Conservation (phyloP, 2,113 vertebrate genomes). For the Okapia johnstoni region DNA sequence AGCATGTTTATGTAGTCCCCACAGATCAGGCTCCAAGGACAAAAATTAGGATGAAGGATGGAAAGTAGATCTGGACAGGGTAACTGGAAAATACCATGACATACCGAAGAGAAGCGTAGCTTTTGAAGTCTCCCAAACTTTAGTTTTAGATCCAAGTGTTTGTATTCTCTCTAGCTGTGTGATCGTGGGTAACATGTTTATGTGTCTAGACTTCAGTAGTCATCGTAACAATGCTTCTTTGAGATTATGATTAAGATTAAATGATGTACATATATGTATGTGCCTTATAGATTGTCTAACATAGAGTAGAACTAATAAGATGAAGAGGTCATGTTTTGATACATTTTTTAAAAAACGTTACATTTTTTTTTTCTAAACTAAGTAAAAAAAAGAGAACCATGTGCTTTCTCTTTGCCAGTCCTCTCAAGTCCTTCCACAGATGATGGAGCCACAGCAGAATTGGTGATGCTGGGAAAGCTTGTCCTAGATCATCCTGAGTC, state of each 20-base stretch:
- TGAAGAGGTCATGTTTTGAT: neutral
- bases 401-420: neutral
- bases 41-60: neutral
- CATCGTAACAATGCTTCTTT: neutral
- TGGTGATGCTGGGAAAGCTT: slow-evolving; percentile 13
- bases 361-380: neutral
- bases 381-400: neutral
- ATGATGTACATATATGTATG: neutral
- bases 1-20: neutral
- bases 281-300: neutral
- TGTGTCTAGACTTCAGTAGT: neutral
- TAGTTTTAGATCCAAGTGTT: neutral
- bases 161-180: neutral
- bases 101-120: neutral
- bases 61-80: neutral
- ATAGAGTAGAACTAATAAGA: neutral
- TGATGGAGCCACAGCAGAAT: neutral
- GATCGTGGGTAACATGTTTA: neutral
- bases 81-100: neutral
- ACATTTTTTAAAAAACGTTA: neutral
- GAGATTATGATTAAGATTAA: neutral
- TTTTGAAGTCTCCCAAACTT: neutral
- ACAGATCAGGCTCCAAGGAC: neutral
- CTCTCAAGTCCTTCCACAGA: neutral
- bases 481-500: slow-evolving; percentile 47